Evolutionary conservation across 2,113 vertebrate genomes (phyloP).

Genomic region (Tetrao urogallus): DNA sequence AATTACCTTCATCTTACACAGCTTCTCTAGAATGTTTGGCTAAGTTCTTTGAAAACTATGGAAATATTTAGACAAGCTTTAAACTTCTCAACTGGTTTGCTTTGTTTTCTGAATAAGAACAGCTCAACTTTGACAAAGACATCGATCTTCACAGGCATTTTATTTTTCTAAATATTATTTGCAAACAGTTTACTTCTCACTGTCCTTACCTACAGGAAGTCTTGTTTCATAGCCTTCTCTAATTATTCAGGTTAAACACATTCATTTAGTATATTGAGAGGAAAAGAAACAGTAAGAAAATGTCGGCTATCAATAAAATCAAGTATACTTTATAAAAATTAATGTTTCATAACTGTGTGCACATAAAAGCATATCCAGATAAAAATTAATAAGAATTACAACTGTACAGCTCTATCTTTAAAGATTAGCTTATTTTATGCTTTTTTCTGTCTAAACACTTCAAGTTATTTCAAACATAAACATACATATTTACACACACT

Average conservation of each 20-base stretch:
- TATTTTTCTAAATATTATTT: neutral
- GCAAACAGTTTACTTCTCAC: neutral
- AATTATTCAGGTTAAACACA: neutral
- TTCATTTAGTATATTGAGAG: neutral
- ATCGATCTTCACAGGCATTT: neutral
- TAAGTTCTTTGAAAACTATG: neutral
- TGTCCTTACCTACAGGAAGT: neutral
- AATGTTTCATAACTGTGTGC: neutral
- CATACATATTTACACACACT: neutral
- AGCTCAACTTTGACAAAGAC: neutral
- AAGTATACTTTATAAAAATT: neutral
- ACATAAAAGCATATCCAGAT: neutral
- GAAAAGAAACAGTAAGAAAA: neutral
- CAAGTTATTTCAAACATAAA: neutral
- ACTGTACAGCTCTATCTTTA: neutral
- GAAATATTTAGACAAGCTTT: neutral
- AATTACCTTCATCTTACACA: neutral
- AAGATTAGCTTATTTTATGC: neutral
- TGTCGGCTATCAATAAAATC: neutral
- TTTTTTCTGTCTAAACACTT: neutral
- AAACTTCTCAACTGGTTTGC: neutral
- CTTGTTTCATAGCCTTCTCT: neutral
- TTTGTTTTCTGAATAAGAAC: neutral
- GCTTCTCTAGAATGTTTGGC: neutral
- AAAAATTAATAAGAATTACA: neutral